Evolutionary conservation across 2,797 vertebrate genomes (phyloP).

Genomic region (Sphenopsis melanotis): DNA sequence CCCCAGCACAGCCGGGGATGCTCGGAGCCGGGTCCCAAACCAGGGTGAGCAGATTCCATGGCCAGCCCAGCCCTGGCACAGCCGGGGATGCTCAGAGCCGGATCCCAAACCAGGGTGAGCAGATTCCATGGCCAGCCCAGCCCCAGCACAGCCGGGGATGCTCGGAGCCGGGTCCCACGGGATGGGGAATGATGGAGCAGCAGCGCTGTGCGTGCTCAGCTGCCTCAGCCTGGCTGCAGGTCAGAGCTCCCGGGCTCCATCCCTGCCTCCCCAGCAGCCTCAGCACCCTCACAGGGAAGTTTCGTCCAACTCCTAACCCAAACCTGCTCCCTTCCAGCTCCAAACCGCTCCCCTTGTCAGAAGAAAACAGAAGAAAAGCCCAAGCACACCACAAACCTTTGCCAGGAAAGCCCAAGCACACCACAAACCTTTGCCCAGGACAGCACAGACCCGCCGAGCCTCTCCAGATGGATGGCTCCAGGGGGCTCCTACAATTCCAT

Average conservation of each 20-base stretch:
- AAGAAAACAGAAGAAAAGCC: background rate
- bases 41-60: fast-evolving
- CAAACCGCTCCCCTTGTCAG: background rate
- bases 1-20: too few relatives aligned
- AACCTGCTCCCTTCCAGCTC: background rate
- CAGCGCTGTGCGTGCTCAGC: fast-evolving
- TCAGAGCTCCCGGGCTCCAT: background rate
- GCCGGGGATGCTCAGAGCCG: too few relatives aligned
- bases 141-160: too few relatives aligned
- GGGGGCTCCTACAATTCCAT: background rate
- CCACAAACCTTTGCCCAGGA: background rate
- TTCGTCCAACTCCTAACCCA: background rate
- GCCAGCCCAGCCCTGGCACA: too few relatives aligned
- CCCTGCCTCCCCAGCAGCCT: background rate
- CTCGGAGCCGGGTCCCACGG: too few relatives aligned
- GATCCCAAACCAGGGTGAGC: too few relatives aligned
- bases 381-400: background rate
- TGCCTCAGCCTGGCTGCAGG: background rate
- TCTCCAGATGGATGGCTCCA: background rate
- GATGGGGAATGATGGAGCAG: fast-evolving
- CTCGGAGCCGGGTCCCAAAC: too few relatives aligned
- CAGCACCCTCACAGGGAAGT: background rate
- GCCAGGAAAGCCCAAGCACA: background rate
- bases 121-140: too few relatives aligned
- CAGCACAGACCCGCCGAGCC: background rate